phyloP scores from a whole-genome alignment of 2,113 vertebrate species.

The Boulengeromyrus knoepffleri region DNA sequence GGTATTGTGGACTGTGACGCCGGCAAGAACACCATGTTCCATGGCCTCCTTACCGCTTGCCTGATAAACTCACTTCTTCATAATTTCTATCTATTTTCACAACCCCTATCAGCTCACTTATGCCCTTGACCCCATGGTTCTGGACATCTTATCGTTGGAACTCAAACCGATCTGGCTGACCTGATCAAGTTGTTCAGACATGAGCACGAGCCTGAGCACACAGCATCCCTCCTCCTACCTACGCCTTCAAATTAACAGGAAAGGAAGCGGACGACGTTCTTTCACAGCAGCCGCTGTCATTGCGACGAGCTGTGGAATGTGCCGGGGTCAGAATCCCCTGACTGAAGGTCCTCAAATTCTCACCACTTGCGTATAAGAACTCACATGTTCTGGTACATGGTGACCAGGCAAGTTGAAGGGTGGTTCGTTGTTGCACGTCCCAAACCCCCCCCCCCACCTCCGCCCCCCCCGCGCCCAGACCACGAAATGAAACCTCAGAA shows the following conservation, averaged over 20 bases:
- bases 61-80: background rate
- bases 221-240: background rate
- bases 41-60: background rate
- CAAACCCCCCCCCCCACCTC: background rate
- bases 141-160: slow-evolving; percentile 32
- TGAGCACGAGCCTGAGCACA: slow-evolving; percentile 18
- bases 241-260: background rate
- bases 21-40: background rate
- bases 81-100: slow-evolving; percentile 32
- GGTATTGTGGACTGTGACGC: background rate
- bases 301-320: background rate
- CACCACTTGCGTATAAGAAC: slow-evolving; percentile 18
- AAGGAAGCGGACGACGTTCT: slow-evolving; percentile 20
- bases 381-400: background rate
- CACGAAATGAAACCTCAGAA: background rate
- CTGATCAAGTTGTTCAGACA: slow-evolving; percentile 23
- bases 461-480: too few species aligned
- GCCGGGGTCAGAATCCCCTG: slow-evolving; percentile 10
- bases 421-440: background rate
- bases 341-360: slow-evolving; percentile 12
- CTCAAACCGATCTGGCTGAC: slow-evolving; percentile 23
- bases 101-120: background rate
- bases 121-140: background rate
- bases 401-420: background rate
- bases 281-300: slow-evolving; percentile 12